Evolutionary conservation across 2,797 vertebrate species (phyloP).

Genomic region (Pseudomugil tenellus): DNA sequence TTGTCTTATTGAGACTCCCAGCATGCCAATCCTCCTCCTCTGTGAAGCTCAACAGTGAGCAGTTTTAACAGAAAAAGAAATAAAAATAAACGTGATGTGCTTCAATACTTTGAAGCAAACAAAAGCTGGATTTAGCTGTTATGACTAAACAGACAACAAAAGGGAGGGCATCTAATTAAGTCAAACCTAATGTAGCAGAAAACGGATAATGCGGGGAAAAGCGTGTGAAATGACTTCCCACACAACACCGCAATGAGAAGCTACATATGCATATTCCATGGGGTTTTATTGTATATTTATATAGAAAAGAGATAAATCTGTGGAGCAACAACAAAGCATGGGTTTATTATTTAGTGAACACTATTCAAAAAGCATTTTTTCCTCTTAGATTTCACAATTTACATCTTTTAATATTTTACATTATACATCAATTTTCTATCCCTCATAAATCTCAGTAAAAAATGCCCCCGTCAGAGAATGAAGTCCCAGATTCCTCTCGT

Average conservation of each 20-base stretch:
- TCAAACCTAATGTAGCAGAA: background rate
- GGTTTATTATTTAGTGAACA: background rate
- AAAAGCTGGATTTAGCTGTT: background rate
- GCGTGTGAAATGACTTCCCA: background rate
- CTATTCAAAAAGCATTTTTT: background rate
- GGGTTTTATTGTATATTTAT: background rate
- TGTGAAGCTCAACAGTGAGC: background rate
- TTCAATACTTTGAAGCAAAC: background rate
- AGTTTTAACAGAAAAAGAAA: background rate
- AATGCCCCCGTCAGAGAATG: background rate
- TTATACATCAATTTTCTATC: conserved; percentile 1
- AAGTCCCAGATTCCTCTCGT: background rate
- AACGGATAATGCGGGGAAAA: background rate
- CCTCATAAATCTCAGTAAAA: conserved; percentile 11
- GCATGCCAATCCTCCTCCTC: background rate
- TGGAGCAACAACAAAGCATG: background rate
- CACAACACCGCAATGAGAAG: background rate
- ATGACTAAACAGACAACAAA: background rate
- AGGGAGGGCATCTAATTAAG: background rate
- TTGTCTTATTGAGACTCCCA: background rate
- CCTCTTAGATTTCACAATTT: background rate
- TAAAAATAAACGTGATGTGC: background rate
- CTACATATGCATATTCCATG: background rate
- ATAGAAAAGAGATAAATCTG: background rate
- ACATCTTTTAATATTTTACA: conserved; percentile 7